Evolutionary conservation across 2,888 invertebrate genomes (phyloP).

Genomic region (Craniophora ligustri): DNA sequence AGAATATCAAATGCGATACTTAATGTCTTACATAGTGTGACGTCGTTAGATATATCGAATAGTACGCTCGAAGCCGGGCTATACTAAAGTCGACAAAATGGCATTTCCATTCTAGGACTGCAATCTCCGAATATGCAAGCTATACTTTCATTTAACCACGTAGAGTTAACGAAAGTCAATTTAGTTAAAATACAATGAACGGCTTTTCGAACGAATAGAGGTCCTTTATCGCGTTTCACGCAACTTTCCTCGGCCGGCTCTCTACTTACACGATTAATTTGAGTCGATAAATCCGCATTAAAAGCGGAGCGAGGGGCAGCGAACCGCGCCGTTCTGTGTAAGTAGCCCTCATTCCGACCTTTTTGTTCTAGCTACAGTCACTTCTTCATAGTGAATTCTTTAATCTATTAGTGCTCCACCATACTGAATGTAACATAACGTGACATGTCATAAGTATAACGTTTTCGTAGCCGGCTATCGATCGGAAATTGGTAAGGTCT

Average conservation of each 20-base stretch:
- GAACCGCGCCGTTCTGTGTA: constrained; percentile 80
- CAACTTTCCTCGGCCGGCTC: constrained; percentile 81
- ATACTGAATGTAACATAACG: constrained; percentile 57
- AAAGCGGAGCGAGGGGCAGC: constrained; percentile 81
- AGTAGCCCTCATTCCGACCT: constrained; percentile 77
- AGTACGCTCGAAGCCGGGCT: background rate
- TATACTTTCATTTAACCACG: constrained; percentile 55
- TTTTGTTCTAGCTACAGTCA: constrained; percentile 75
- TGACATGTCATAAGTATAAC: constrained; percentile 62
- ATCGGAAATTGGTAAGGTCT: constrained; percentile 72
- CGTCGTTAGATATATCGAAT: background rate
- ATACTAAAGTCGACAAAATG: background rate
- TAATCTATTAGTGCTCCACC: constrained; percentile 64
- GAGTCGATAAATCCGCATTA: constrained; percentile 88
- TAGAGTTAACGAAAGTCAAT: constrained; percentile 68
- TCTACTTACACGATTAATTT: constrained; percentile 88
- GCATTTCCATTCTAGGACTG: background rate
- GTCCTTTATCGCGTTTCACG: constrained; percentile 84
- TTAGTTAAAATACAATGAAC: constrained; percentile 76
- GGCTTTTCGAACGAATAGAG: constrained; percentile 74
- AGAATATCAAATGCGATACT: background rate
- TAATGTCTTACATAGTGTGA: background rate
- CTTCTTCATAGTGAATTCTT: constrained; percentile 67
- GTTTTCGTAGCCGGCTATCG: constrained; percentile 63
- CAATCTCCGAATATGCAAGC: background rate